These are phyloP conservation scores for Fregata magnificens DNA, from an alignment of 2,113 vertebrate species.

Conservation along the genomic window DNA sequence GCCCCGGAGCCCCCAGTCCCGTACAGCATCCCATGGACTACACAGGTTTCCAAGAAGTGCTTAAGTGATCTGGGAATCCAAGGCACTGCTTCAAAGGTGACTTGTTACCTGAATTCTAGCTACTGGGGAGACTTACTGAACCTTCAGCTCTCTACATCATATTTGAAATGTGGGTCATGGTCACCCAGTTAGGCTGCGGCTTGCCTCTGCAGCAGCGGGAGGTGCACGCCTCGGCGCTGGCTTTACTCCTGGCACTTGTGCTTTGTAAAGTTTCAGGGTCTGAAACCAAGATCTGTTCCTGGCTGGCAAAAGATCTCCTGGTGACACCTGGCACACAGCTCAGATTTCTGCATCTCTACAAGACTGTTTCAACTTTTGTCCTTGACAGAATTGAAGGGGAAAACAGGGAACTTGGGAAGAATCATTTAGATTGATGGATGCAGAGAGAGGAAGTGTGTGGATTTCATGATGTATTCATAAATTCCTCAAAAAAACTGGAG, in stretches of 20 bases:
- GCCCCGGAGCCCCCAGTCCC: background rate
- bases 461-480: background rate
- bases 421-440: background rate
- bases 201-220: background rate
- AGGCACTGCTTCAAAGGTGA: background rate
- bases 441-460: background rate
- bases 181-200: background rate
- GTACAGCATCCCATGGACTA: background rate
- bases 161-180: background rate
- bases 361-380: background rate
- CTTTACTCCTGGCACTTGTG: background rate
- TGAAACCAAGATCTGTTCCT: background rate
- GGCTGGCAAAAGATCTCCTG: background rate
- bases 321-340: background rate
- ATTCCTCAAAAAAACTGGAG: background rate
- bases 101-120: background rate
- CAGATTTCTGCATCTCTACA: background rate
- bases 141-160: rapidly evolving
- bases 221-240: rapidly evolving
- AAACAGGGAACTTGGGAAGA: background rate
- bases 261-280: too few species aligned
- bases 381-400: background rate
- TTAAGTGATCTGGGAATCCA: background rate
- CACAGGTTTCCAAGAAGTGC: background rate
- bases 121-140: background rate